phyloP scores from a whole-genome alignment of 2,888 invertebrate genomes.

The Pollenia griseotomentosa region DNA sequence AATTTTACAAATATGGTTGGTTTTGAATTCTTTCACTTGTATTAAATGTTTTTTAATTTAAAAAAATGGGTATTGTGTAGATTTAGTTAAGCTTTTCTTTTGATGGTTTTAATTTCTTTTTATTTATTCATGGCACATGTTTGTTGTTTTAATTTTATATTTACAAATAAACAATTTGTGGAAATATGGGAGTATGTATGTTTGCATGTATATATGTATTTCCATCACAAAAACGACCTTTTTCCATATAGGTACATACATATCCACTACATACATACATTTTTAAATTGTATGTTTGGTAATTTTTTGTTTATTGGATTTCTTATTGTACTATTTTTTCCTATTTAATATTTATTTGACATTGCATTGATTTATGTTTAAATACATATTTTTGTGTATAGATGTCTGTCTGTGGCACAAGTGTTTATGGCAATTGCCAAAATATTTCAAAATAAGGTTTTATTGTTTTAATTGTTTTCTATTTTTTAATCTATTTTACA shows the following conservation, averaged over 20 bases:
- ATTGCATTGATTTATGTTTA: slow-evolving; percentile 68
- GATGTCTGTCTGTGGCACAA: slow-evolving; percentile 37
- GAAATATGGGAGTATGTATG: neutral
- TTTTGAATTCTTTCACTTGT: neutral
- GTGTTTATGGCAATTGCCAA: slow-evolving; percentile 59
- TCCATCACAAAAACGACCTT: no score
- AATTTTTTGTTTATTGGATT: neutral
- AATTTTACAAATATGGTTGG: slow-evolving; percentile 5
- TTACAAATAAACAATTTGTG: slow-evolving; percentile 35
- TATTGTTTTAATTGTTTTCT: slow-evolving; percentile 19
- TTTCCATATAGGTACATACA: no score
- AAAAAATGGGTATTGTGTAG: neutral
- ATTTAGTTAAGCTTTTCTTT: slow-evolving; percentile 7
- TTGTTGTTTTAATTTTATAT: slow-evolving; percentile 23
- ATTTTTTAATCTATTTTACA: slow-evolving; percentile 31
- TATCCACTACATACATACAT: no score
- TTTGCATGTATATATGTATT: neutral
- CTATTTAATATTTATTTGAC: slow-evolving; percentile 58
- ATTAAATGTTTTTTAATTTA: neutral
- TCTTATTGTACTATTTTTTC: slow-evolving; percentile 25
- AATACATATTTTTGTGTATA: slow-evolving; percentile 25
- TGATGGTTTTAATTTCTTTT: slow-evolving; percentile 12
- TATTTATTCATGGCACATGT: slow-evolving; percentile 25
- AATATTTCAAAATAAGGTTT: slow-evolving; percentile 8
- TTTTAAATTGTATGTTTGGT: no score